A percentile compares a stretch with the other conserved stretches of the same genome.
These are phyloP conservation scores for Prosopocoilus inquinatus DNA, from an alignment of 2,888 invertebrate species.

Conservation along the genomic window DNA sequence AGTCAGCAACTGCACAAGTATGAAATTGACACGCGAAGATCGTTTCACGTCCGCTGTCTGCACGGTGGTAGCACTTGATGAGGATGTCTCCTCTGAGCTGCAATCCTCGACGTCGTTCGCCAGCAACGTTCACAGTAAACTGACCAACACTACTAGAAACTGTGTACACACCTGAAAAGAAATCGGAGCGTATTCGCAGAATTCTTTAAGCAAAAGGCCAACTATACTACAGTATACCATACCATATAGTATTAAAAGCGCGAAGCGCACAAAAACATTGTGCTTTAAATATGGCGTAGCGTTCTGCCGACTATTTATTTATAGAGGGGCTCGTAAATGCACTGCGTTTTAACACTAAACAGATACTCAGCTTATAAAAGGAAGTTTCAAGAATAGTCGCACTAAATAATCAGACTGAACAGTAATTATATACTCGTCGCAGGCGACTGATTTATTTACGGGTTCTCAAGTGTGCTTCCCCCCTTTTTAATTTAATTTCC, in stretches of 20 bases:
- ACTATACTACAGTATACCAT: not conserved
- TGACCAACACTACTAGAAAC: conserved; percentile 64
- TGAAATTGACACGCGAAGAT: conserved; percentile 90
- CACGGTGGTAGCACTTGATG: conserved; percentile 84
- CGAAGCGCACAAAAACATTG: not conserved
- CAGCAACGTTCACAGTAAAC: conserved; percentile 69
- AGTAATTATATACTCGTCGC: too few species aligned
- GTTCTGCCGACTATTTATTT: not conserved
- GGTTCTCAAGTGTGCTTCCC: too few species aligned
- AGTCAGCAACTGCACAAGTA: conserved; percentile 87
- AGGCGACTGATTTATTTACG: too few species aligned
- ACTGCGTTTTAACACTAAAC: too few species aligned
- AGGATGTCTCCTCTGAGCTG: conserved; percentile 86
- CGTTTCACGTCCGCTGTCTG: conserved; percentile 58
- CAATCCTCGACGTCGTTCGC: conserved; percentile 63
- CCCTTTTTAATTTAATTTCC: too few species aligned
- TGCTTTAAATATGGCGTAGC: not conserved
- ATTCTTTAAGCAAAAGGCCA: not conserved
- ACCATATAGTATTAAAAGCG: not conserved
- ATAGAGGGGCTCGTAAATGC: not conserved
- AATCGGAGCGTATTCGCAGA: not conserved
- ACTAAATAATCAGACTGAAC: too few species aligned
- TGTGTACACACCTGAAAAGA: conserved; percentile 63
- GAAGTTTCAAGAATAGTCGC: too few species aligned
- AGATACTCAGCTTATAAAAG: too few species aligned